phyloP scores from a whole-genome alignment of 2,113 vertebrate genomes.

The Cynocephalus volans region DNA sequence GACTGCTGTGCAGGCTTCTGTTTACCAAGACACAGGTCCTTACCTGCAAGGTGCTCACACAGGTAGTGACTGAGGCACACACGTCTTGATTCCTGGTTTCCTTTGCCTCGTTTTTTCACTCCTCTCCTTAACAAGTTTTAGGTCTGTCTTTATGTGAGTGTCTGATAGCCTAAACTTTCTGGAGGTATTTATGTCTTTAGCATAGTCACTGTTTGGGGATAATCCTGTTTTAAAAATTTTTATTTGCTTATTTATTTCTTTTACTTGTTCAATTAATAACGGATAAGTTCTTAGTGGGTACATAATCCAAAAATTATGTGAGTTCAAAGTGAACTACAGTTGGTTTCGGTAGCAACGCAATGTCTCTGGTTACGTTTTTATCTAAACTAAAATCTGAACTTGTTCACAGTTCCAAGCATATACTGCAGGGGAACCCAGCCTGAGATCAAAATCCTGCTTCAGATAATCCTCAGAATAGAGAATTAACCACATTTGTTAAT shows the following conservation, averaged over 20 bases:
- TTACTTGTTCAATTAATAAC: not conserved
- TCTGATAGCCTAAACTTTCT: too few relatives aligned
- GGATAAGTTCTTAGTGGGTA: not conserved
- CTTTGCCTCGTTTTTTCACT: not conserved
- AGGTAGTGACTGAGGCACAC: accelerated
- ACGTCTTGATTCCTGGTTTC: not conserved
- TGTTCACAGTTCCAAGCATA: not conserved
- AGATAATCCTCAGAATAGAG: slow-evolving; percentile 28
- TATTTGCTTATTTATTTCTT: not conserved
- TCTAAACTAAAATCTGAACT: slow-evolving; percentile 54
- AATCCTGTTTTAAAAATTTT: not conserved
- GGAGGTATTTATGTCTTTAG: not conserved
- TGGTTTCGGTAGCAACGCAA: not conserved
- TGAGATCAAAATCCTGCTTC: slow-evolving; percentile 35
- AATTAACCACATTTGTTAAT: slow-evolving; percentile 30
- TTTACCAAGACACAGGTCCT: not conserved
- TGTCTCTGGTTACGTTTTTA: slow-evolving; percentile 1
- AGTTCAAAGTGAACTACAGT: not conserved
- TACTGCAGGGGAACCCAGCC: not conserved
- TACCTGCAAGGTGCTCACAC: not conserved
- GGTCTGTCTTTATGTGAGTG: not conserved
- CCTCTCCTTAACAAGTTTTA: not conserved
- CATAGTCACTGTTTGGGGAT: not conserved
- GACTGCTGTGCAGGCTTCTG: not conserved
- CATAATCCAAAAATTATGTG: not conserved